phyloP scores from a whole-genome alignment of 1,140 invertebrate species.

The Panagrolaimus sp. region DNA sequence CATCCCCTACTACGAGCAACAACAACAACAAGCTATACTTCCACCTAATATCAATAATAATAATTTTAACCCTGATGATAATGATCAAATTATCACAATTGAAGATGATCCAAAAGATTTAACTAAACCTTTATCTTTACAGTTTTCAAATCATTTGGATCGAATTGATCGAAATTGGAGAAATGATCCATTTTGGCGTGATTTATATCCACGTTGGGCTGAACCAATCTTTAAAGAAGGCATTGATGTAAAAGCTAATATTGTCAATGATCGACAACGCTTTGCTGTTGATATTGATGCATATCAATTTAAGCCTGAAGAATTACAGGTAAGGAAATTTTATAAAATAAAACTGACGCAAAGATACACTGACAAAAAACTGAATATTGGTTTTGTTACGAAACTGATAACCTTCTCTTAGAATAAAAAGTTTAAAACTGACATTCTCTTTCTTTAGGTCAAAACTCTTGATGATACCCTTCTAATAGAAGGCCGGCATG shows the following conservation, averaged over 20 bases:
- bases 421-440: too few species aligned
- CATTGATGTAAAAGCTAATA: slow-evolving; percentile 51
- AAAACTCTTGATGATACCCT: slow-evolving; percentile 57
- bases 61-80: too few species aligned
- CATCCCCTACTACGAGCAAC: too few species aligned
- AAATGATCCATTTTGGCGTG: slow-evolving; percentile 54
- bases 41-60: too few species aligned
- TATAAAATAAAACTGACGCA: too few species aligned
- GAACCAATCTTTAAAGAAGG: slow-evolving; percentile 58
- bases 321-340: slow-evolving; percentile 51
- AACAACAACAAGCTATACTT: too few species aligned
- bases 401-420: too few species aligned
- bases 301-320: slow-evolving; percentile 56
- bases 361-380: too few species aligned
- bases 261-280: slow-evolving; percentile 44
- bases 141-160: slow-evolving; percentile 55
- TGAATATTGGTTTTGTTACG: too few species aligned
- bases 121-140: slow-evolving; percentile 22
- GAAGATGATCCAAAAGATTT: not conserved
- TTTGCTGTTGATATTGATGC: slow-evolving; percentile 55
- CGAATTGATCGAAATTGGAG: slow-evolving; percentile 56
- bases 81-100: too few species aligned
- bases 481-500: slow-evolving; percentile 55
- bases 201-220: slow-evolving; percentile 53
- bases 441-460: slow-evolving; percentile 16